Evolutionary conservation across 1,140 invertebrate species (phyloP).

Genomic region (Radopholus similis): DNA sequence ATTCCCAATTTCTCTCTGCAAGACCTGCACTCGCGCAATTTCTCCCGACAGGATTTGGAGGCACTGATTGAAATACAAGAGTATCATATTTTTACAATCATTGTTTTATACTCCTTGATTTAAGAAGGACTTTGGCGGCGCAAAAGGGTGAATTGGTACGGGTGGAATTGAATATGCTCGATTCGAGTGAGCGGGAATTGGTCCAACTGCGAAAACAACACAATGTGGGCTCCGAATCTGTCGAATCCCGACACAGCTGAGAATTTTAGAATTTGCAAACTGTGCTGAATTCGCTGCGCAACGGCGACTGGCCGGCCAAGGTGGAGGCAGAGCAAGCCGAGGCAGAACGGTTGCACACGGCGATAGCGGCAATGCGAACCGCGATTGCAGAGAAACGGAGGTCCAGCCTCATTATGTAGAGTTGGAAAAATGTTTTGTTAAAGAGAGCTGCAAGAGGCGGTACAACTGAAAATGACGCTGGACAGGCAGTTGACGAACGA

Average conservation of each 20-base stretch:
- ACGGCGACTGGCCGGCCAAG: constrained; percentile 22
- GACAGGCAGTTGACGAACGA: constrained; percentile 3
- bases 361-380: constrained; percentile 37
- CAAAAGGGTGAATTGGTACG: constrained; percentile 30
- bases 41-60: constrained; percentile 12
- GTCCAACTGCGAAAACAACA: constrained; percentile 36
- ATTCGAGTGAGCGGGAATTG: constrained; percentile 30
- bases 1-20: constrained; percentile 6
- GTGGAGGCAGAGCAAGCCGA: constrained; percentile 11
- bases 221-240: not conserved
- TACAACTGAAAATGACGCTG: constrained; percentile 1
- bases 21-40: constrained; percentile 6
- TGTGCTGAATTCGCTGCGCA: constrained; percentile 36
- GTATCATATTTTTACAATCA: not conserved
- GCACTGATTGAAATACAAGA: constrained; percentile 15
- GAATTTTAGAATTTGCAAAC: constrained; percentile 24
- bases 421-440: not conserved
- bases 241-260: not conserved
- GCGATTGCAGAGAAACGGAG: constrained; percentile 27
- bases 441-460: constrained; percentile 5
- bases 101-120: no score
- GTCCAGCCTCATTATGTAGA: constrained; percentile 22
- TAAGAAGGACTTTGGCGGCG: constrained; percentile 14
- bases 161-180: constrained; percentile 29
- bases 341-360: constrained; percentile 31